Evolutionary conservation across 2,888 invertebrate genomes (phyloP).

Genomic region (Crossocerus cetratus): DNA sequence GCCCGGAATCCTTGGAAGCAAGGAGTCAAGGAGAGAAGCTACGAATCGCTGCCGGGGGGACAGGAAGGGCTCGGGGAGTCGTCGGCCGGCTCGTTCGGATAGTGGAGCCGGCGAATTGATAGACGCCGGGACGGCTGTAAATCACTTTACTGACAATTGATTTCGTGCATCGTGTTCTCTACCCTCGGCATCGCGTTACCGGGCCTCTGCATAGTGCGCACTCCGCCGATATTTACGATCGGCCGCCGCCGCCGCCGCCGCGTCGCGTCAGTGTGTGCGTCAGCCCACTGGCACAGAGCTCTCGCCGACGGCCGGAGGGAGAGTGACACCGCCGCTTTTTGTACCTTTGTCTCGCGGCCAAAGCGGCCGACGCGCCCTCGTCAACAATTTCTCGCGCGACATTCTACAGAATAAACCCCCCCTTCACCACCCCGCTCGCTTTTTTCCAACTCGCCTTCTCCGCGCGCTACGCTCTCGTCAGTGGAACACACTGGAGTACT

Average conservation of each 20-base stretch:
- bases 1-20: too few species aligned
- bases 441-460: conserved; percentile 8
- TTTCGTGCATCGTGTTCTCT: conserved; percentile 33
- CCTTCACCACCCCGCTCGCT: neutral
- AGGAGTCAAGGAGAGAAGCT: too few species aligned
- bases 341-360: neutral
- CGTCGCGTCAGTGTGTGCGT: too few species aligned
- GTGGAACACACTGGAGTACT: neutral
- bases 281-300: conserved; percentile 29
- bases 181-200: neutral
- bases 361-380: neutral
- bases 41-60: too few species aligned
- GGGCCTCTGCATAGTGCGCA: conserved; percentile 20
- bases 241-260: conserved; percentile 26
- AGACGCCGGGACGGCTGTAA: conserved; percentile 54
- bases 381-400: conserved; percentile 4
- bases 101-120: conserved; percentile 52
- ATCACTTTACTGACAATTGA: conserved; percentile 61
- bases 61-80: neutral
- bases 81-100: conserved; percentile 29
- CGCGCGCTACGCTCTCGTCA: neutral
- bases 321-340: neutral
- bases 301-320: neutral
- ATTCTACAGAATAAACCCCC: conserved; percentile 7
- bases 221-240: conserved; percentile 48